Evolutionary conservation across 2,888 invertebrate species (phyloP).

Genomic region (Napeogenes inachia): DNA sequence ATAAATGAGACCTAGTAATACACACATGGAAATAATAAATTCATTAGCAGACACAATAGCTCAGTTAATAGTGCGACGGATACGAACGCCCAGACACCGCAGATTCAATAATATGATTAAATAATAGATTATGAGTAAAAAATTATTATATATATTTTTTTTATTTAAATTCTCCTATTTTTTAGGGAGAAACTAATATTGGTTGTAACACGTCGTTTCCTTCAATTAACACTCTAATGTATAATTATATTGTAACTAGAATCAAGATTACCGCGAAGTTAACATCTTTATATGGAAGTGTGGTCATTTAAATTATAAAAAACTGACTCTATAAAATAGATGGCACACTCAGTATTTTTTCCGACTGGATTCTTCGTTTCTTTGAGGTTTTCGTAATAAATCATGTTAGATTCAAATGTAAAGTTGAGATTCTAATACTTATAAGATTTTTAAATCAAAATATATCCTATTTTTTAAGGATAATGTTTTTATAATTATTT

Average conservation of each 20-base stretch:
- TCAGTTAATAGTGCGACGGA: too few species aligned
- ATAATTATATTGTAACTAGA: slow-evolving; percentile 62
- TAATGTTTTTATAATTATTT: too few species aligned
- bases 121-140: too few species aligned
- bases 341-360: slow-evolving; percentile 52
- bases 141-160: too few species aligned
- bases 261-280: slow-evolving; percentile 49
- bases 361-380: slow-evolving; percentile 40
- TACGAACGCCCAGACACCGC: too few species aligned
- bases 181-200: too few species aligned
- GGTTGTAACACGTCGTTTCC: background rate
- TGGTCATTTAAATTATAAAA: slow-evolving; percentile 48
- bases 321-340: slow-evolving; percentile 54
- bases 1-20: background rate
- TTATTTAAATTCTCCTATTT: too few species aligned
- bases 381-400: slow-evolving; percentile 46
- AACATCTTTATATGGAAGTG: slow-evolving; percentile 57
- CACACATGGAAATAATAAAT: background rate
- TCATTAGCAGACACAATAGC: too few species aligned
- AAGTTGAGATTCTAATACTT: too few species aligned
- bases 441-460: too few species aligned
- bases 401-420: slow-evolving; percentile 12
- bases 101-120: too few species aligned
- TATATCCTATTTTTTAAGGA: too few species aligned
- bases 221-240: slow-evolving; percentile 12